phyloP scores from a whole-genome alignment of 2,888 invertebrate species.

The Cremastinae sp. region DNA sequence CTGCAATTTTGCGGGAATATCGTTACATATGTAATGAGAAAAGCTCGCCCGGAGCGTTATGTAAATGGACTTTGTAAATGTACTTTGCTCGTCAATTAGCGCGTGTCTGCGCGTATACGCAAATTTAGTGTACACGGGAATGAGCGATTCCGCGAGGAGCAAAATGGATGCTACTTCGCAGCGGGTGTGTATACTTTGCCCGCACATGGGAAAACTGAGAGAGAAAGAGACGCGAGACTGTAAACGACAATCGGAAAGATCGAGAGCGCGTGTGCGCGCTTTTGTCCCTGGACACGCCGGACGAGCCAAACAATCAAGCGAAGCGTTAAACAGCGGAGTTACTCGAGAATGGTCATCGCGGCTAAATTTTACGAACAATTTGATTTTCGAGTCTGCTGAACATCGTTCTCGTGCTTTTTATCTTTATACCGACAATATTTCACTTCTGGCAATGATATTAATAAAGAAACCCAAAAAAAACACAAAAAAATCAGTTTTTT shows the following conservation, averaged over 20 bases:
- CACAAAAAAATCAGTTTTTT: too few relatives aligned
- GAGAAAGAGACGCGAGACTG: slow-evolving; percentile 20
- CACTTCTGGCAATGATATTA: too few relatives aligned
- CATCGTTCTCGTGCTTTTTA: not conserved
- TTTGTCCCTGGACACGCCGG: slow-evolving; percentile 21
- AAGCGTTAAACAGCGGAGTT: slow-evolving; percentile 29
- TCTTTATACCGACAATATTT: too few relatives aligned
- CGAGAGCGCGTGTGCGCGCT: slow-evolving; percentile 5
- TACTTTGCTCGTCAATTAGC: slow-evolving; percentile 38
- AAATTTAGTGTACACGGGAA: slow-evolving; percentile 29
- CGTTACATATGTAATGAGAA: slow-evolving; percentile 30
- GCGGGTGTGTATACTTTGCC: not conserved
- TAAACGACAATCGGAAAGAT: slow-evolving; percentile 37
- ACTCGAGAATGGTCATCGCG: slow-evolving; percentile 40
- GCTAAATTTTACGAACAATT: slow-evolving; percentile 52
- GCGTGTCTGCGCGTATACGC: not conserved
- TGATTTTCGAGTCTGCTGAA: slow-evolving; percentile 23
- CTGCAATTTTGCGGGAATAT: slow-evolving; percentile 9
- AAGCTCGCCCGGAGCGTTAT: slow-evolving; percentile 9
- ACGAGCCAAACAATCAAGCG: slow-evolving; percentile 42
- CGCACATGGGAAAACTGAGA: not conserved
- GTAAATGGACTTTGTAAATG: slow-evolving; percentile 44
- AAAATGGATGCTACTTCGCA: slow-evolving; percentile 14
- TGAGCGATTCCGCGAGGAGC: slow-evolving; percentile 14
- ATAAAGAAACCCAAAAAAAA: too few relatives aligned